Evolutionary conservation across 1,140 invertebrate genomes (phyloP).

Genomic region (Olivierus martensii): DNA sequence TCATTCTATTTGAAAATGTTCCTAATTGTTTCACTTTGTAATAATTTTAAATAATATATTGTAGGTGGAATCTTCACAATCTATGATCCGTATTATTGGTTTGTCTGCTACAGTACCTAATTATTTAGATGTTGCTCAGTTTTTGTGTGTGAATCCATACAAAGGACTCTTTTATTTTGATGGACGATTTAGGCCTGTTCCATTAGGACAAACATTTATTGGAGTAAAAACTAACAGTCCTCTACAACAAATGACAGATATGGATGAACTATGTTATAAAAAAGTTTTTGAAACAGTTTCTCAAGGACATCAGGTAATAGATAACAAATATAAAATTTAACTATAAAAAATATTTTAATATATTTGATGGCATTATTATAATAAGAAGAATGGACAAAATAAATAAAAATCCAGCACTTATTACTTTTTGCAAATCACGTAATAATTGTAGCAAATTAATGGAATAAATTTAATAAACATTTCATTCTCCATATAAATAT

Average conservation of each 20-base stretch:
- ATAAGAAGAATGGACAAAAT: too few relatives aligned
- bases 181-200: slow-evolving; percentile 88
- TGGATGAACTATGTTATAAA: slow-evolving; percentile 90
- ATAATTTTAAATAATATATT: slow-evolving; percentile 7
- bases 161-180: slow-evolving; percentile 96
- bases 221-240: slow-evolving; percentile 71
- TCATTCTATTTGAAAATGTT: too few relatives aligned
- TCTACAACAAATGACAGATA: slow-evolving; percentile 61
- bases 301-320: slow-evolving; percentile 66
- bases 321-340: too few relatives aligned
- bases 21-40: too few relatives aligned
- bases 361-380: too few relatives aligned
- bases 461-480: too few relatives aligned
- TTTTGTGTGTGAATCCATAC: slow-evolving; percentile 83
- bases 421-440: too few relatives aligned
- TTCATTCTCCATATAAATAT: too few relatives aligned
- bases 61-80: slow-evolving; percentile 80
- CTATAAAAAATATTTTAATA: too few relatives aligned
- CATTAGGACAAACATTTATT: slow-evolving; percentile 80
- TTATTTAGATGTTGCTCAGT: slow-evolving; percentile 90
- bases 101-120: slow-evolving; percentile 96
- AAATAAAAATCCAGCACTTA: too few relatives aligned
- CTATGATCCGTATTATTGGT: slow-evolving; percentile 95
- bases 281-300: slow-evolving; percentile 75
- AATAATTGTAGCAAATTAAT: too few relatives aligned